Base-by-base conservation (phyloP, 1,140 invertebrate genomes). In the Epicauta chinensis region DNA sequence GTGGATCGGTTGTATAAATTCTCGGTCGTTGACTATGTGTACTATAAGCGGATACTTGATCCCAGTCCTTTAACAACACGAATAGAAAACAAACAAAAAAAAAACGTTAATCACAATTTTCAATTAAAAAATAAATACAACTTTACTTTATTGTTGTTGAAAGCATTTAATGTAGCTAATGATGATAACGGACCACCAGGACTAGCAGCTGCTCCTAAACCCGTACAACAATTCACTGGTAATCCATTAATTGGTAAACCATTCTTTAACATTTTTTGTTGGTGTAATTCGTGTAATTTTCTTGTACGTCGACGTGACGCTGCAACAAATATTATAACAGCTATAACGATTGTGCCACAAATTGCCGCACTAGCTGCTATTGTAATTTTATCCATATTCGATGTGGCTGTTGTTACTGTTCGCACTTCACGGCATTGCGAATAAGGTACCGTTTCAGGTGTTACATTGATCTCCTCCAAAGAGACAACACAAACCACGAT, bases 331-430 rank as follows among this genome's bases (percentile, higher is more conserved):
- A 94, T 81, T 44, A 93, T 82, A 7, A 89, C 84, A 1, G 89
- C 91, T 17, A 93, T 81, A 32, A 93, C 84, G 53, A 95, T 91
- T 15, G 90, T 91, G n/a, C 86, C 88, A 68, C 87, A 93, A 61
- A 94, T 92, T n/a, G 89, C 89, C 6, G 91, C 91, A 62, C 88
- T 91, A 1, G 91, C 91, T 9, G 86, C 91, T 60, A 95, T 95
- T 15, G 92, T 93, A 62, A 95, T 91, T 68, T 92, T 93, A 69
- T 95, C 92, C 85, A 94, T 91, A 71, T 92, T 89, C 10, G 86
- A 89, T 16, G 85, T 82, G 11, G 84, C 81, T 29, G 84, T 83
- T 42, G 81, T 80, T 17, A 89, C 88, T 0, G 88, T 92, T 30
- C 89, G 80, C 11, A 95, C 86, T 74, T 96, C 92, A 29, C 87